Percentiles rank a stretch among this genome's conserved stretches.
phyloP scores from a whole-genome alignment of 64 coral and sea anemone genomes.

The Acropora tenuis region DNA sequence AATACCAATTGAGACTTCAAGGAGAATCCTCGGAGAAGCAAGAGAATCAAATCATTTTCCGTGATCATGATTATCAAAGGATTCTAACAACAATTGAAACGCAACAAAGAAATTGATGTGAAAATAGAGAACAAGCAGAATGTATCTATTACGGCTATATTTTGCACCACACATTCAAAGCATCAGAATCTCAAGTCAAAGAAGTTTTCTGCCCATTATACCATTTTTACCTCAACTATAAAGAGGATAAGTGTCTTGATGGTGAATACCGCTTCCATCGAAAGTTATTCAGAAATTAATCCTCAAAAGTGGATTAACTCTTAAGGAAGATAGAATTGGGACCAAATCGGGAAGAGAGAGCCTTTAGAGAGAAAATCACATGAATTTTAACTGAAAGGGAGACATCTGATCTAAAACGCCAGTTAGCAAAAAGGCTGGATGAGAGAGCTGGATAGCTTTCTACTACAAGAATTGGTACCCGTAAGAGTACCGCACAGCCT shows the following conservation, averaged over 20 bases:
- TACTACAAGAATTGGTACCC: neutral
- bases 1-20: neutral
- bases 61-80: too few species aligned
- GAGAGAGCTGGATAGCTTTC: neutral
- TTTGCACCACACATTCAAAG: neutral
- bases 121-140: neutral
- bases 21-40: neutral
- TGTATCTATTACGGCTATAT: neutral
- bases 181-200: slow-evolving; percentile 8
- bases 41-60: neutral
- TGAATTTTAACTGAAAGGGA: neutral
- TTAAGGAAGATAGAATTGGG: neutral
- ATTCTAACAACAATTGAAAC: neutral
- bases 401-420: neutral
- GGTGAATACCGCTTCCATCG: neutral
- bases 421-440: neutral
- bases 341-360: slow-evolving; percentile 1
- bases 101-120: neutral
- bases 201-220: neutral
- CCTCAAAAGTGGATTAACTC: neutral
- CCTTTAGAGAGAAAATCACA: neutral
- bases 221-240: slow-evolving; percentile 4
- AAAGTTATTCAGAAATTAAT: neutral
- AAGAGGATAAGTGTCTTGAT: neutral
- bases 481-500: neutral